Evolutionary conservation across 2,888 invertebrate genomes (phyloP).

Genomic region (Hydriomena furcata): DNA sequence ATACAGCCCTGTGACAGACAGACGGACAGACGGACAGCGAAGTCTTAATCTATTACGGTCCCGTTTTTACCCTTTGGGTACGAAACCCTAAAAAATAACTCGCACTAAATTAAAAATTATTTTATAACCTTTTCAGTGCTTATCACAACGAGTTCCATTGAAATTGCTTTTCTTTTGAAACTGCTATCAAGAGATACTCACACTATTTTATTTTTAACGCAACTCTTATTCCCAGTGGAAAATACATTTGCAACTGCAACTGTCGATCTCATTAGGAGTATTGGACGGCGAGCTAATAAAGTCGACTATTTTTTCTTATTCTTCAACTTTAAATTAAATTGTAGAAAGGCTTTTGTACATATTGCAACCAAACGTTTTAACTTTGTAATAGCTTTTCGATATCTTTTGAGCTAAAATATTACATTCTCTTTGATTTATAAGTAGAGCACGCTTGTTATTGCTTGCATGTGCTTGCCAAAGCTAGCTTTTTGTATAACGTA

Average conservation of each 20-base stretch:
- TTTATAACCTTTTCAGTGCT: not conserved
- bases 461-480: no score
- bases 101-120: slow-evolving; percentile 4
- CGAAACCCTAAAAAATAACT: not conserved
- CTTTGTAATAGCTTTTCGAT: no score
- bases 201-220: slow-evolving; percentile 7
- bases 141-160: slow-evolving; percentile 3
- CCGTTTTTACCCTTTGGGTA: no score
- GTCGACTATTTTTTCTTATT: slow-evolving; percentile 11
- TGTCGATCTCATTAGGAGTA: slow-evolving; percentile 29
- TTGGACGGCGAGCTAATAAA: slow-evolving; percentile 21
- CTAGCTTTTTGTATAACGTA: no score
- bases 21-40: no score
- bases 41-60: no score
- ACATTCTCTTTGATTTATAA: no score
- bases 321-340: slow-evolving; percentile 13
- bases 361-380: no score
- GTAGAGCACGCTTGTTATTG: no score
- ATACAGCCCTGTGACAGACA: no score
- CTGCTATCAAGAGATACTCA: slow-evolving; percentile 4
- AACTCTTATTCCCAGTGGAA: not conserved
- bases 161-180: slow-evolving; percentile 14
- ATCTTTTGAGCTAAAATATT: slow-evolving; percentile 1
- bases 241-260: slow-evolving; percentile 17
- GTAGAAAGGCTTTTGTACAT: no score